Conservation (phyloP, 2,888 invertebrate genomes). For the Bellardia pandia region DNA sequence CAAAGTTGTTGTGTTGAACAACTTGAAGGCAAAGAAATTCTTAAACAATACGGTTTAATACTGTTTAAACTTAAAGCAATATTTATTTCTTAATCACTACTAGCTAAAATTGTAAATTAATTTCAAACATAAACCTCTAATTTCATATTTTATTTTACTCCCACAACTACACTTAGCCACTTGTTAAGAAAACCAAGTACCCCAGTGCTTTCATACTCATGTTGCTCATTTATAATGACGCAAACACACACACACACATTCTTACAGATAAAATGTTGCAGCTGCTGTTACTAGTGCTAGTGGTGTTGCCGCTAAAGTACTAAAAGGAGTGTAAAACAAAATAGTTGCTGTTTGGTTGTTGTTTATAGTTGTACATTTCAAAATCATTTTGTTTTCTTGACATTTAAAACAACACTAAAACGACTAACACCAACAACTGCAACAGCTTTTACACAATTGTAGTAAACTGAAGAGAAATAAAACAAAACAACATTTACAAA, state of each 20-base stretch:
- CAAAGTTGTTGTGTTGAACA: too few species aligned
- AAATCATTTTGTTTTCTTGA: conserved; percentile 73
- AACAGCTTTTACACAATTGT: conserved; percentile 40
- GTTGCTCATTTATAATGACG: conserved; percentile 65
- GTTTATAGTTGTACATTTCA: conserved; percentile 62
- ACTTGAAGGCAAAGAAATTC: too few species aligned
- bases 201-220: conserved; percentile 44
- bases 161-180: not conserved
- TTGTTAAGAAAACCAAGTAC: not conserved
- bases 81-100: not conserved
- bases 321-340: conserved; percentile 20
- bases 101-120: not conserved
- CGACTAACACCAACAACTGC: conserved; percentile 43
- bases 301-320: conserved; percentile 50
- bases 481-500: not conserved
- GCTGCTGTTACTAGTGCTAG: conserved; percentile 49
- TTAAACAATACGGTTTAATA: too few species aligned
- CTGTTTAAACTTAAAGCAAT: not conserved
- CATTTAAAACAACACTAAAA: conserved; percentile 63
- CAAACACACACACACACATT: not conserved
- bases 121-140: conserved; percentile 1
- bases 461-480: conserved; percentile 29
- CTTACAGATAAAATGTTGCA: conserved; percentile 47
- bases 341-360: conserved; percentile 13
- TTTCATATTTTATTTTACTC: not conserved